Percentiles rank a stretch among this genome's conserved stretches.
Conservation (phyloP, 2,888 invertebrate genomes). For the Lycaena phlaeas region DNA sequence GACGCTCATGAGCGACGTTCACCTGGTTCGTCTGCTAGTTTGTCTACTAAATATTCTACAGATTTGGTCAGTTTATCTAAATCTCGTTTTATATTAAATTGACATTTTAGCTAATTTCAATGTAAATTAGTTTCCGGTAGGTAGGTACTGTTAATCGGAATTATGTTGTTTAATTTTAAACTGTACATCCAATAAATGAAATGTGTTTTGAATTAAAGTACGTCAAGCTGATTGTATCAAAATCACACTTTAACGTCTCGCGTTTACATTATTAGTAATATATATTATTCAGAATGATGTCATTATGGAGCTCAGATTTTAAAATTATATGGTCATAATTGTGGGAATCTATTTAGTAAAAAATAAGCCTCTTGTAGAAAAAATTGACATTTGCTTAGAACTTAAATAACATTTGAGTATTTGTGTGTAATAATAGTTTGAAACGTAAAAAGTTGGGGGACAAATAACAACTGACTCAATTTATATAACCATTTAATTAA, state of each 20-base stretch:
- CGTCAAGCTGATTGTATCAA: neutral
- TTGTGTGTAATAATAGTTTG: no score
- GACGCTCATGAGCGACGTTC: no score
- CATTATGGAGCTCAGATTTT: conserved; percentile 12
- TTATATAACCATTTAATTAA: no score
- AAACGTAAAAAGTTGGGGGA: no score
- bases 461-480: no score
- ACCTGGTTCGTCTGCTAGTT: no score
- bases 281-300: conserved; percentile 29
- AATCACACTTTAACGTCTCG: conserved; percentile 29
- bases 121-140: neutral
- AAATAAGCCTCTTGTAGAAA: no score
- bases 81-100: neutral
- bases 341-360: conserved; percentile 3
- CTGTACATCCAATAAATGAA: neutral
- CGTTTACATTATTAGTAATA: conserved; percentile 62
- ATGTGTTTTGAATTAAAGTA: conserved; percentile 1
- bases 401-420: no score
- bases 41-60: no score
- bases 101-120: neutral
- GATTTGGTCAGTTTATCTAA: no score
- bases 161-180: no score
- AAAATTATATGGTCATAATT: neutral
- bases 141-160: neutral
- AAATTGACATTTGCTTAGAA: no score